Base-by-base conservation (phyloP, 92 coral and sea anemone genomes). In the Epizoanthus stellaris region DNA sequence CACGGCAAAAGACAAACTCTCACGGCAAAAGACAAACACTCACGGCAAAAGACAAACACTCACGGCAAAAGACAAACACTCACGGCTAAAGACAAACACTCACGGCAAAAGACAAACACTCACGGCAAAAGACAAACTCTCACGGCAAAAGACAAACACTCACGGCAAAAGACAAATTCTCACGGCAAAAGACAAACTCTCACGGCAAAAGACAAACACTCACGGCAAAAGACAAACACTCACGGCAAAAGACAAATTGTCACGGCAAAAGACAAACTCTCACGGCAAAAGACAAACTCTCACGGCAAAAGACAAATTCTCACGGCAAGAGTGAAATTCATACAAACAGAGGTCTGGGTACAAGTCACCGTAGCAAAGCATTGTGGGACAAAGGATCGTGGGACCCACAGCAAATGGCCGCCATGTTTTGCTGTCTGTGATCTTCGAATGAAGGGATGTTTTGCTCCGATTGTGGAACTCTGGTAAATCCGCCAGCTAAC, bases 261-360 rank as follows among this genome's bases (percentile, higher is more conserved):
- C 40, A 65, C 70, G 10, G 70, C 21, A 65, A 65, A 65, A 21
- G 70, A 65, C 70, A 65, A 17, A 1, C 13, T 21, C 70, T 65
- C 70, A 20, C 70, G 70, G 40, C 70, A 65, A 65, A 9, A 65
- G 70, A 65, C 34, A 65, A 65, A 10, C 13, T 21, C 70, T 65
- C 70, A 21, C 70, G 21, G 70, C 70, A 65, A 65, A n/a, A 65
- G 70, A 65, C 70, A 65, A 65, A 4, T 10, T 17, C 49, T 43
- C 49, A 43, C 49, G 49, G 49, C 49, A 43, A 43, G 49, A 43
- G 49, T 43, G 49, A 43, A 43, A 43, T 43, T 43, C 49, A 6
- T 43, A 43, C 49, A 43, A 43, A 43, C 49, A 6, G 7, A 43
- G 49, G 49, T 43, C 49, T 43, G 49, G 49, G 49, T 43, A 43